Evolutionary conservation across 2,797 vertebrate genomes (phyloP).

Genomic region (Bufotes viridis): DNA sequence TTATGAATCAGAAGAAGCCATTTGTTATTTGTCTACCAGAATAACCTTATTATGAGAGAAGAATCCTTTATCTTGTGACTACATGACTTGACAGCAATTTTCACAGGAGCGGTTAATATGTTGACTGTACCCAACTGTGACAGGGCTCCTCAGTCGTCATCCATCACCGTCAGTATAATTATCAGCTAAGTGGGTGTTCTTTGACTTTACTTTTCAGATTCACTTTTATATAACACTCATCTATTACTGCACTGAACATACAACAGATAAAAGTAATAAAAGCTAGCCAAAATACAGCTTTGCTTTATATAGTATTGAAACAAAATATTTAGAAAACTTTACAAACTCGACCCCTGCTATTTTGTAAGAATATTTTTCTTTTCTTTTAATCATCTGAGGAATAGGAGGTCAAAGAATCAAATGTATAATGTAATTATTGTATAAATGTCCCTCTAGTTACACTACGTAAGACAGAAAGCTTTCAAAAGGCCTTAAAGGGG

Average conservation of each 20-base stretch:
- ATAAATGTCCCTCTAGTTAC: no score
- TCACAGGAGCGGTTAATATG: constrained; percentile 8
- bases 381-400: neutral
- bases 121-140: neutral
- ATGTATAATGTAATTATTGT: neutral
- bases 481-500: no score
- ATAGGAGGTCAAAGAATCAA: neutral
- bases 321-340: no score
- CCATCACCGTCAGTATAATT: neutral
- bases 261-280: neutral
- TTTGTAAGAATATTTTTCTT: neutral
- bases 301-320: neutral
- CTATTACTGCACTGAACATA: neutral
- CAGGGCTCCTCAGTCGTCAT: neutral
- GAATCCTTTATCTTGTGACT: no score
- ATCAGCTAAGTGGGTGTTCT: neutral
- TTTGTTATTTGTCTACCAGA: neutral
- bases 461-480: no score
- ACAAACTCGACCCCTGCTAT: no score
- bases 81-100: neutral
- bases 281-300: neutral
- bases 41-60: neutral
- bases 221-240: neutral
- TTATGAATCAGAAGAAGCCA: neutral
- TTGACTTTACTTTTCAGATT: neutral